Evolutionary conservation across 1,140 invertebrate genomes (phyloP).

Genomic region (Brachionus rotundiformis): DNA sequence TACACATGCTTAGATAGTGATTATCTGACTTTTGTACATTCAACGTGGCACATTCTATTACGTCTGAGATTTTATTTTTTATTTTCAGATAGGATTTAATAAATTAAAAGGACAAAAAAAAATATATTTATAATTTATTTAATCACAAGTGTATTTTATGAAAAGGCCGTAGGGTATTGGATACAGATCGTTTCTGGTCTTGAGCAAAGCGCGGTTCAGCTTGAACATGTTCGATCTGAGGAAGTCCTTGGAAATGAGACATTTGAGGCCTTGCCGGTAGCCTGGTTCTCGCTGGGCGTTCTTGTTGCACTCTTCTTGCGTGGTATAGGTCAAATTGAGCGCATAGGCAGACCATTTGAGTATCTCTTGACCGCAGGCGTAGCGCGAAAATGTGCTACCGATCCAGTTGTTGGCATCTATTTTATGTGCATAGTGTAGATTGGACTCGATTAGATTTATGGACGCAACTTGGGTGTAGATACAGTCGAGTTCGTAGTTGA

Average conservation of each 20-base stretch:
- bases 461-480: conserved; percentile 24
- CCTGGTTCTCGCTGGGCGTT: not conserved
- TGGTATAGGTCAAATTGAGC: conserved; percentile 21
- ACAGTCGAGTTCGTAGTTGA: conserved; percentile 23
- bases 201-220: conserved; percentile 12
- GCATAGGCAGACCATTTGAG: conserved; percentile 4
- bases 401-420: conserved; percentile 34
- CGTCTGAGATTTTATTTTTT: not conserved
- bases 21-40: not conserved
- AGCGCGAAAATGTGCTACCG: not conserved
- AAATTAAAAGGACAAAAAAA: not conserved
- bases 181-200: conserved; percentile 18
- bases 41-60: not conserved
- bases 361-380: conserved; percentile 19
- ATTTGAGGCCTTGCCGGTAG: conserved; percentile 38
- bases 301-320: conserved; percentile 11
- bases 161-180: conserved; percentile 37
- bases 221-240: conserved; percentile 44
- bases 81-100: not conserved
- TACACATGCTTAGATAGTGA: not conserved
- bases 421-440: not conserved
- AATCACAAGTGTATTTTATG: conserved; percentile 41
- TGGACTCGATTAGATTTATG: conserved; percentile 31
- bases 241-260: conserved; percentile 2
- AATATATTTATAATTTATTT: conserved; percentile 27